These are phyloP conservation scores for Morus bassanus DNA, from an alignment of 2,797 vertebrate species.

Conservation along the genomic window DNA sequence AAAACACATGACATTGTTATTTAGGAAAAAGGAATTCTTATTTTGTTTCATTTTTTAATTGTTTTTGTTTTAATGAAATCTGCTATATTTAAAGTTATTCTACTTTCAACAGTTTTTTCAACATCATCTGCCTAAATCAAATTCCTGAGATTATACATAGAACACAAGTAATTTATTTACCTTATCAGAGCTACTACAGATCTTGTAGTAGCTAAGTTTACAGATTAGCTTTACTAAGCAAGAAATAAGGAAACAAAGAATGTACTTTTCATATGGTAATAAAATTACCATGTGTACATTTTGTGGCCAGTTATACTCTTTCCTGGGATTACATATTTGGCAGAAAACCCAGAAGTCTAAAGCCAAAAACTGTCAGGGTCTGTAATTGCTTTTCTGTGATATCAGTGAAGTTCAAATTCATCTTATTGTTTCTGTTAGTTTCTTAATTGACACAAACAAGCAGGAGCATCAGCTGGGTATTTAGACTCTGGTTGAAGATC, in stretches of 20 bases:
- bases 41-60: neutral
- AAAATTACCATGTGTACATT: neutral
- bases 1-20: neutral
- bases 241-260: neutral
- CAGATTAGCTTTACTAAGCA: neutral
- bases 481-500: neutral
- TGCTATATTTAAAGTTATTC: neutral
- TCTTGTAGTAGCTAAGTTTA: neutral
- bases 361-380: neutral
- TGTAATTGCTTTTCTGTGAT: conserved; percentile 27
- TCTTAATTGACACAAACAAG: neutral
- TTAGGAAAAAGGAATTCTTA: neutral
- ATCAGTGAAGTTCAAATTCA: conserved; percentile 6
- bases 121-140: neutral
- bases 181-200: conserved; percentile 5
- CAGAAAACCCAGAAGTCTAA: neutral
- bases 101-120: neutral
- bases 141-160: neutral
- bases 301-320: neutral
- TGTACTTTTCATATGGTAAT: neutral
- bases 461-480: neutral
- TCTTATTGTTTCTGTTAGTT: conserved; percentile 11
- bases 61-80: neutral
- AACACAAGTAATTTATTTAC: neutral
- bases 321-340: conserved; percentile 25